These are phyloP conservation scores for Epsilonema sp. DNA, from an alignment of 2,888 invertebrate species.

Conservation along the genomic window DNA sequence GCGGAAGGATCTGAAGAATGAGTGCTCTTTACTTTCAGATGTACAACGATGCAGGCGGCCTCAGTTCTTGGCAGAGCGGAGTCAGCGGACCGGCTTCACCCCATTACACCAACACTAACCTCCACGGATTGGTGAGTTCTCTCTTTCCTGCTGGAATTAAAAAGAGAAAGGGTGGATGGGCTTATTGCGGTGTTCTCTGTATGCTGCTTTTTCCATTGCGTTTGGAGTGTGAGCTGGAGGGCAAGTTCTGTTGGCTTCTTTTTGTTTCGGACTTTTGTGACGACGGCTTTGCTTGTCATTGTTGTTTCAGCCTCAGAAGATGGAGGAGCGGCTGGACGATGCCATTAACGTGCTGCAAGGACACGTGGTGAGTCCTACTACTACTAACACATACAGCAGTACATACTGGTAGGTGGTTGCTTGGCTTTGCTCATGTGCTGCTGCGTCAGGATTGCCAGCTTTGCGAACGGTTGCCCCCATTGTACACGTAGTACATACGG, in stretches of 20 bases:
- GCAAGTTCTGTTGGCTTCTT: no score
- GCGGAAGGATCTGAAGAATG: no score
- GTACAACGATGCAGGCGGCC: neutral
- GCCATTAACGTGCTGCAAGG: slow-evolving; percentile 82
- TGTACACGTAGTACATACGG: neutral
- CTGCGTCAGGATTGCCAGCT: no score
- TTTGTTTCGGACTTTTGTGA: no score
- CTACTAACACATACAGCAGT: no score
- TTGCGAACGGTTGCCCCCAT: no score
- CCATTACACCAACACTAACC: neutral
- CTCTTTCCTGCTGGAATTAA: no score
- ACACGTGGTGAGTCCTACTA: slow-evolving; percentile 82
- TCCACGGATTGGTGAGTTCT: neutral
- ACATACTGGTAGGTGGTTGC: slow-evolving; percentile 28
- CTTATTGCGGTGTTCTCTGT: no score
- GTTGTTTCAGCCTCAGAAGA: slow-evolving; percentile 30
- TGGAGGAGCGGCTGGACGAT: slow-evolving; percentile 85
- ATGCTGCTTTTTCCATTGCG: no score
- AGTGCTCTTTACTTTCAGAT: no score
- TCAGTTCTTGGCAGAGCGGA: neutral
- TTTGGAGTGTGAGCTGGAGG: no score
- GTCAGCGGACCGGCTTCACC: neutral
- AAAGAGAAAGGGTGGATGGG: no score
- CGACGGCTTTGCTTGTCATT: neutral
- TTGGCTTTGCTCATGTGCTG: neutral